These are phyloP conservation scores for Nymphalis c-album DNA, from an alignment of 2,888 invertebrate species.

Conservation along the genomic window DNA sequence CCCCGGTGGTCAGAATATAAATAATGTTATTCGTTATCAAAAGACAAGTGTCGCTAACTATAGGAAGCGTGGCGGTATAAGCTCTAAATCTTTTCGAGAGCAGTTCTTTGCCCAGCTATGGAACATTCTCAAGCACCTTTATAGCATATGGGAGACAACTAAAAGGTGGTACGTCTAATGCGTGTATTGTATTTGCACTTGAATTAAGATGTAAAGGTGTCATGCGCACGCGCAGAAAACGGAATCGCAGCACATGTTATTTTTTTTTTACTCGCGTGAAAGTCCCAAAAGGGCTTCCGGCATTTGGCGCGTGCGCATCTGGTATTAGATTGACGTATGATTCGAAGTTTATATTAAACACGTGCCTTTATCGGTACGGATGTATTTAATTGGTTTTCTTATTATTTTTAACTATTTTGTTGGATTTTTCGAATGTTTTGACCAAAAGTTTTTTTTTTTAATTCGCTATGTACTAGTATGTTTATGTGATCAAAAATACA, in stretches of 20 bases:
- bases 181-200: slow-evolving; percentile 1
- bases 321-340: slow-evolving; percentile 10
- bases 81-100: no score
- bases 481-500: no score
- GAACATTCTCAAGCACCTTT: no score
- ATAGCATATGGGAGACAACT: no score
- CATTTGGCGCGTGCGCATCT: slow-evolving; percentile 46
- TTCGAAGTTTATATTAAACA: background rate
- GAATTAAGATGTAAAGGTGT: slow-evolving; percentile 3
- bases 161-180: background rate
- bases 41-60: no score
- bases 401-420: background rate
- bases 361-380: background rate
- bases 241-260: slow-evolving; percentile 1
- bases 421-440: no score
- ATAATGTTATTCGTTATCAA: no score
- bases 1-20: no score
- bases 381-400: background rate
- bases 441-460: no score
- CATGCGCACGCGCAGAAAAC: background rate
- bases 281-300: slow-evolving; percentile 32
- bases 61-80: no score
- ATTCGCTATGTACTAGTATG: no score
- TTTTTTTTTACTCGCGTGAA: slow-evolving; percentile 16
- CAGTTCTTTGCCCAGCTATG: no score